Evolutionary conservation across 2,113 vertebrate species (phyloP).

Genomic region (Eurypyga helias): DNA sequence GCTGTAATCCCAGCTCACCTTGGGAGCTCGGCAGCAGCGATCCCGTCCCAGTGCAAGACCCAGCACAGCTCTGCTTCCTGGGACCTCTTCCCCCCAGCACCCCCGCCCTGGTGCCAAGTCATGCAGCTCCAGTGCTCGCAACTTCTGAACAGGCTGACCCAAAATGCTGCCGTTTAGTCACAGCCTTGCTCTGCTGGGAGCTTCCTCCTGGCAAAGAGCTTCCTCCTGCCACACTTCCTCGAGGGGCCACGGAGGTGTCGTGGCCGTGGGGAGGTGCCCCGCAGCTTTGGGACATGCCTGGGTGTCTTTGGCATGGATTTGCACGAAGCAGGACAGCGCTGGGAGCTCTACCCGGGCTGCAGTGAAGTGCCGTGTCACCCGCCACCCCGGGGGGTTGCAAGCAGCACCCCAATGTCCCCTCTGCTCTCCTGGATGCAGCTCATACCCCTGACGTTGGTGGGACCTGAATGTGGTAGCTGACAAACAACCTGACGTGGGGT

Average conservation of each 20-base stretch:
- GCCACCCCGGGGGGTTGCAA: accelerated
- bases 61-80: background rate
- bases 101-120: background rate
- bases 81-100: background rate
- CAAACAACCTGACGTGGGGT: accelerated
- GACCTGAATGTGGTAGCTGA: accelerated
- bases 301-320: background rate
- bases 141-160: accelerated
- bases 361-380: accelerated
- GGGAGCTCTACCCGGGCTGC: background rate
- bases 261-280: background rate
- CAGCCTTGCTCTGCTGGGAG: background rate
- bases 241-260: background rate
- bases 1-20: background rate
- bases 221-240: background rate
- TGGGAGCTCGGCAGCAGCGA: background rate
- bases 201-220: background rate
- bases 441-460: accelerated
- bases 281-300: background rate
- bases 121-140: background rate
- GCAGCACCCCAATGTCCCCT: background rate
- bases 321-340: background rate
- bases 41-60: accelerated
- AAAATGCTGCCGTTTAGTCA: background rate
- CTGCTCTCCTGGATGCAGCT: background rate